These are phyloP conservation scores for Drosophila parvula DNA, from an alignment of 1,140 invertebrate genomes.

Conservation along the genomic window DNA sequence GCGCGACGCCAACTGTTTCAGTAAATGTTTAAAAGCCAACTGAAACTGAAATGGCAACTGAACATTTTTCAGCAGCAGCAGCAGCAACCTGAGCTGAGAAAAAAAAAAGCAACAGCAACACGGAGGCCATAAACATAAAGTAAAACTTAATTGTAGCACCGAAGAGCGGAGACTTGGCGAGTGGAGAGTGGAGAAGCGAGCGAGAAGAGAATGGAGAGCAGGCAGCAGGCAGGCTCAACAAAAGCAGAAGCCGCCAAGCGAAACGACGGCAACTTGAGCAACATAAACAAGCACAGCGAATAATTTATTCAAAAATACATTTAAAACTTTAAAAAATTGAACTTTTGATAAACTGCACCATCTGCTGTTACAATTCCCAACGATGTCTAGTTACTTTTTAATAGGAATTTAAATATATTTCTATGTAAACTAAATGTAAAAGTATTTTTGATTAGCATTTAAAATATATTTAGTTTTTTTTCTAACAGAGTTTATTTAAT, in stretches of 20 bases:
- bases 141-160: constrained; percentile 81
- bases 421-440: no score
- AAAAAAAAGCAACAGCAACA: constrained; percentile 62
- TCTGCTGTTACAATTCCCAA: neutral
- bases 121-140: constrained; percentile 78
- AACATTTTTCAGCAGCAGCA: constrained; percentile 54
- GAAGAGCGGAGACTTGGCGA: constrained; percentile 50
- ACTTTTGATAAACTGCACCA: neutral
- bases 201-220: constrained; percentile 40
- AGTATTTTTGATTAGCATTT: no score
- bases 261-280: constrained; percentile 64
- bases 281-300: constrained; percentile 42
- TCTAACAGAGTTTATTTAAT: no score
- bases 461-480: no score
- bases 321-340: neutral
- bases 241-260: constrained; percentile 77
- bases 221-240: constrained; percentile 30
- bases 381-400: neutral
- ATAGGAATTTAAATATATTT: no score
- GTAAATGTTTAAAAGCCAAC: constrained; percentile 83
- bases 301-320: constrained; percentile 8
- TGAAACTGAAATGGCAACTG: constrained; percentile 72
- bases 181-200: constrained; percentile 38
- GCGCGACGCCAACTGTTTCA: constrained; percentile 78
- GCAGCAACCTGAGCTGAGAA: constrained; percentile 65